These are phyloP conservation scores for Bolinopsis microptera DNA, from an alignment of 37 sponge, comb jelly and placozoan genomes.

Conservation along the genomic window DNA sequence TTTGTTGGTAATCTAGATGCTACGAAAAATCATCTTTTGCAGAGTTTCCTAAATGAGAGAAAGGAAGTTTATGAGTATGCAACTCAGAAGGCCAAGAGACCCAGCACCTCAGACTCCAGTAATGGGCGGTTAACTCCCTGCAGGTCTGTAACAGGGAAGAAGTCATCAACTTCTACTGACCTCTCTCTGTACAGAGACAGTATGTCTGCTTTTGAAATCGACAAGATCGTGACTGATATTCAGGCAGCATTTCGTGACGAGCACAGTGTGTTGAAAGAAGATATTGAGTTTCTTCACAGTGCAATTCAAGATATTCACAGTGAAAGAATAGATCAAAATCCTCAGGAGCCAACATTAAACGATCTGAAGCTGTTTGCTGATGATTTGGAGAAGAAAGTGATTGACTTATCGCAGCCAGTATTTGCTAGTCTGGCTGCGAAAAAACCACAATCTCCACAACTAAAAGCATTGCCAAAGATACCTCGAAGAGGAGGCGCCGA, in stretches of 20 bases:
- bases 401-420: slow-evolving; percentile 36
- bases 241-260: slow-evolving; percentile 38
- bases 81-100: neutral
- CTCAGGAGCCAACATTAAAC: neutral
- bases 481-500: neutral
- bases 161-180: slow-evolving; percentile 5
- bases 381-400: slow-evolving; percentile 57
- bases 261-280: slow-evolving; percentile 15
- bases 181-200: slow-evolving; percentile 18
- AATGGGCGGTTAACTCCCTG: slow-evolving; percentile 43
- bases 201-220: slow-evolving; percentile 59
- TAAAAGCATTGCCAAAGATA: neutral
- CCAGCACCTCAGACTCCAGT: neutral
- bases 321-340: neutral
- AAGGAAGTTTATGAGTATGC: slow-evolving; percentile 35
- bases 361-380: slow-evolving; percentile 16
- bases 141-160: neutral
- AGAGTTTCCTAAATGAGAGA: slow-evolving; percentile 7
- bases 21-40: slow-evolving; percentile 34
- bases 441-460: slow-evolving; percentile 9
- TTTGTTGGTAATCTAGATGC: slow-evolving; percentile 57
- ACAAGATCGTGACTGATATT: slow-evolving; percentile 20
- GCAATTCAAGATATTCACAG: neutral
- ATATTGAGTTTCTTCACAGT: slow-evolving; percentile 30
- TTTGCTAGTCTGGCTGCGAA: neutral